A percentile compares a stretch with the other conserved stretches of the same genome.
These are phyloP conservation scores for Cotesia typhae DNA, from an alignment of 1,140 invertebrate genomes.

Conservation along the genomic window DNA sequence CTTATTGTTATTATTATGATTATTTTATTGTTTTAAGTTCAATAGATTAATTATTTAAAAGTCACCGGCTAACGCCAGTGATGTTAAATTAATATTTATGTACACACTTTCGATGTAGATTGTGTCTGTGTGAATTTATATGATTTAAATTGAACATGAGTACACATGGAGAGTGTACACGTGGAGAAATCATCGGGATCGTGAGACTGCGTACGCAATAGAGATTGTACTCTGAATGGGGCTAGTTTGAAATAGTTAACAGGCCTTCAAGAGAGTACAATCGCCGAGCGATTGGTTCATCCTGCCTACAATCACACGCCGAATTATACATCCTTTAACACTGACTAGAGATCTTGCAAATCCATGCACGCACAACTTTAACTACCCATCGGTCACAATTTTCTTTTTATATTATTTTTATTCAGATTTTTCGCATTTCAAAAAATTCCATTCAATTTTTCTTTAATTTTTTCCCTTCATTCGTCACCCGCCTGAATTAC, in stretches of 20 bases:
- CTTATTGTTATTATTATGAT: neutral
- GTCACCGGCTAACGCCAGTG: conserved; percentile 12
- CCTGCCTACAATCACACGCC: conserved; percentile 62
- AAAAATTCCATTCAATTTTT: conserved; percentile 6
- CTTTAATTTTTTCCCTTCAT: neutral
- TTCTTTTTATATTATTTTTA: neutral
- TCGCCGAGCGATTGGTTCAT: conserved; percentile 59
- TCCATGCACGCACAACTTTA: conserved; percentile 51
- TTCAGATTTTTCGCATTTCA: neutral
- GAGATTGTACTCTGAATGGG: conserved; percentile 61
- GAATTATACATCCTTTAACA: conserved; percentile 62
- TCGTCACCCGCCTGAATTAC: too few species aligned
- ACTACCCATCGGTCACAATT: conserved; percentile 31
- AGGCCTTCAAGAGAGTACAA: conserved; percentile 63
- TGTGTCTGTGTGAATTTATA: neutral
- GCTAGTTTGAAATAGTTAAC: conserved; percentile 67
- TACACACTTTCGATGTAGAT: too few species aligned
- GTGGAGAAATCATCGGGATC: conserved; percentile 34
- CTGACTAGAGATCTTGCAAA: conserved; percentile 50
- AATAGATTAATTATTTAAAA: neutral
- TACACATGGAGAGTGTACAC: neutral
- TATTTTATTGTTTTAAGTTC: too few species aligned
- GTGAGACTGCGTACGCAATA: conserved; percentile 39
- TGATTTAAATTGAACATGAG: conserved; percentile 23
- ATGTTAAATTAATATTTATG: neutral